Base-by-base conservation (phyloP, 1,140 invertebrate genomes). In the Tachypleus tridentatus region DNA sequence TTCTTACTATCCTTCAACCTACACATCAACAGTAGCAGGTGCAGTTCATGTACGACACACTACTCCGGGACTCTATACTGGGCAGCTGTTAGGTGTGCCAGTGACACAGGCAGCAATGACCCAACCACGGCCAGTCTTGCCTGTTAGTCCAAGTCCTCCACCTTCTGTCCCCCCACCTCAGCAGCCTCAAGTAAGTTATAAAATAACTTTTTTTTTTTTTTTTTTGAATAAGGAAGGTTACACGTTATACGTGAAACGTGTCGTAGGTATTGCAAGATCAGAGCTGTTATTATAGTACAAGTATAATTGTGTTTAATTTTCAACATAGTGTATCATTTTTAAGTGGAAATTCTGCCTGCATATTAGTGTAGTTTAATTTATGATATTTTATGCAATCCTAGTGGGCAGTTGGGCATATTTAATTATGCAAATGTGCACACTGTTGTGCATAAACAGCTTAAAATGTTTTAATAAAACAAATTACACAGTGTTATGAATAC, bases 11-110 rank as follows among this genome's bases (percentile, higher is more conserved):
- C 54, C 65, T 50, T 65, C 65, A 54, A 61, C 59, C 29, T 65
- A 64, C 51, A 53, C 63, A 47, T 62, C 65, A 49, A 61, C 59
- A 58, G 60, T 57, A 50, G 54, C 64, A 7, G 65, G 51, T 71
- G 51, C 67, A 64, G 58, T 67, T 58, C 61, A 66, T 57, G 53
- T 67, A 29, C 66, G 66, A 29, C 66, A 67, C 53, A 58, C 62
- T 29, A 59, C 67, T 48, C 57, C 64, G 4, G 61, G 49, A n/a
- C 51, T 68, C 3, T 77, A 75, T 66, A 73, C 74, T 54, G 68
- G 67, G 29, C 76, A 76, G 67, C 66, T 75, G 5, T 75, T 65
- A 9, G 58, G 62, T n/a, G 57, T 64, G 10, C 59, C 64, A 29
- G 64, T 68, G 4, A 63, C 64, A 8, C 58, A 63, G 49, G 67